phyloP scores from a whole-genome alignment of 1,140 invertebrate genomes.

The Diuraphis noxia region DNA sequence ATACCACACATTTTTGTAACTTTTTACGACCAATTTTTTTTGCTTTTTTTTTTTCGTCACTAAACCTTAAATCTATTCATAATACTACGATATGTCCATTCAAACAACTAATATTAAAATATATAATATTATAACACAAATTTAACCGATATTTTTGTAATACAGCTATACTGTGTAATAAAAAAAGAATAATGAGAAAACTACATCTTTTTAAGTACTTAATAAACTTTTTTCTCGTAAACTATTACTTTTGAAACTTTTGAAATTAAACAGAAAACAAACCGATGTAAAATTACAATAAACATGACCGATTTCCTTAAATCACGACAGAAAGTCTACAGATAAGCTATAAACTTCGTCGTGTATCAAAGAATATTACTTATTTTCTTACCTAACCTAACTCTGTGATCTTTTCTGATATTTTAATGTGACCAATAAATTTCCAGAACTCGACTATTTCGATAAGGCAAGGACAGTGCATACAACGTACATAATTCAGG shows the following conservation, averaged over 20 bases:
- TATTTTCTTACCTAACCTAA: too few species aligned
- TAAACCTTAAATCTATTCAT: too few species aligned
- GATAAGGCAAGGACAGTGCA: too few species aligned
- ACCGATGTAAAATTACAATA: not conserved
- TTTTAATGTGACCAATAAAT: not conserved
- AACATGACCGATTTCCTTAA: not conserved
- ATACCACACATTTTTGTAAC: not conserved
- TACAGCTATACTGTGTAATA: not conserved
- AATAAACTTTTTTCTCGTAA: not conserved
- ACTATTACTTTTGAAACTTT: not conserved
- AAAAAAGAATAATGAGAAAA: not conserved
- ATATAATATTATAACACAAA: too few species aligned
- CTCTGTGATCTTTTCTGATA: not conserved
- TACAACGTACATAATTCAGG: too few species aligned
- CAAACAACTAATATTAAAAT: too few species aligned
- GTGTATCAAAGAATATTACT: too few species aligned
- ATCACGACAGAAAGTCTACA: not conserved
- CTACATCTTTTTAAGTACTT: not conserved
- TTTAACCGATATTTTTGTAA: not conserved
- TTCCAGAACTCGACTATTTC: not conserved
- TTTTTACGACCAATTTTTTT: not conserved
- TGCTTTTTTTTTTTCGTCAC: not conserved
- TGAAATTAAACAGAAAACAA: not conserved
- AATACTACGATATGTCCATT: too few species aligned
- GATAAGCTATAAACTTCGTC: not conserved